phyloP scores from a whole-genome alignment of 2,797 vertebrate species.

The Myiotriccus ornatus region DNA sequence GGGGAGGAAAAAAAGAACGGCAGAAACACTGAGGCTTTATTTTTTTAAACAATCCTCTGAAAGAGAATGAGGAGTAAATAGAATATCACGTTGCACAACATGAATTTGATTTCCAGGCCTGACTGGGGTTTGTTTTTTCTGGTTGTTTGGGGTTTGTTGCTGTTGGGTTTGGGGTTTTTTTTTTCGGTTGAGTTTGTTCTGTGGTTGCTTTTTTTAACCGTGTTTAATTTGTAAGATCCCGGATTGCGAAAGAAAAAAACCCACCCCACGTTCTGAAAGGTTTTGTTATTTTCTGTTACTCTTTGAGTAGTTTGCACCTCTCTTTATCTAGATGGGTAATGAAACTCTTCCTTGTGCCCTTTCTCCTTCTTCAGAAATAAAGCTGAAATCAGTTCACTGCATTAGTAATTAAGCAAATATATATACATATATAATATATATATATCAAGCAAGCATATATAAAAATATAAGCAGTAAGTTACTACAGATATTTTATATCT shows the following conservation, averaged over 20 bases:
- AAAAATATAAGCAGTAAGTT: too few relatives aligned
- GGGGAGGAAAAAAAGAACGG: background rate
- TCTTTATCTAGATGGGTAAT: background rate
- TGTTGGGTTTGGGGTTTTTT: background rate
- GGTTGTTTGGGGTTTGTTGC: background rate
- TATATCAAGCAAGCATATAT: too few relatives aligned
- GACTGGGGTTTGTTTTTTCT: background rate
- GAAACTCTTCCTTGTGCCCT: background rate
- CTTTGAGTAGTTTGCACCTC: background rate
- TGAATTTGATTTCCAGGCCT: slow-evolving; percentile 24
- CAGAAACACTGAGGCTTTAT: background rate
- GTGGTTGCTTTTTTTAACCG: background rate
- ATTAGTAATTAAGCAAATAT: background rate
- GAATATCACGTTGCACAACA: background rate
- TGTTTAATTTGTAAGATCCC: background rate
- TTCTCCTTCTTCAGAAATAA: background rate
- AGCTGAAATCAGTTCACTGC: background rate
- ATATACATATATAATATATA: too few relatives aligned
- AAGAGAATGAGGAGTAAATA: background rate
- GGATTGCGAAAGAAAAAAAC: background rate
- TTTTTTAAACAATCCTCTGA: background rate
- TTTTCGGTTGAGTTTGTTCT: background rate
- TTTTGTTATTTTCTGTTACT: background rate
- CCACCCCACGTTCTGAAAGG: background rate
- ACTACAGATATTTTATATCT: too few relatives aligned